A percentile compares a stretch with the other conserved stretches of the same genome.
Evolutionary conservation across 2,797 vertebrate species (phyloP).

Genomic region (Sarcophilus harrisii): DNA sequence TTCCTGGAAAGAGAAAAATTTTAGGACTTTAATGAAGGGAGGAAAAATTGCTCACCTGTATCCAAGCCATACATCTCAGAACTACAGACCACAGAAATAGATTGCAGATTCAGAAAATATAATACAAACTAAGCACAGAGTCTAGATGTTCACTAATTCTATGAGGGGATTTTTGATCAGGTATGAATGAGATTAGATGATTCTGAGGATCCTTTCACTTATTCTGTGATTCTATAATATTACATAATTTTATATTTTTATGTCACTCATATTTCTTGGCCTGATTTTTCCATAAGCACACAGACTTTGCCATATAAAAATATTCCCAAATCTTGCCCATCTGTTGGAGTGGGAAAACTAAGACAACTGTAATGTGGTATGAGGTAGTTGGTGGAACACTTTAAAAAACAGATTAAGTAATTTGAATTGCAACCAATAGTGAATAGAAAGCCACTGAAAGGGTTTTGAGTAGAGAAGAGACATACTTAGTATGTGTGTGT

Average conservation of each 20-base stretch:
- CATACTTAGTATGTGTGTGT: no score
- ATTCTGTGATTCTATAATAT: no score
- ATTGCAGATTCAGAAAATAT: background rate
- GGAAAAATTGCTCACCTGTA: background rate
- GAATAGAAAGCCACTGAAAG: background rate
- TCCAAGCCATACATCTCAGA: background rate
- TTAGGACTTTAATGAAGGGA: background rate
- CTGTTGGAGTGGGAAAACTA: background rate
- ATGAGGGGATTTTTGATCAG: background rate
- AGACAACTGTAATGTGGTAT: background rate
- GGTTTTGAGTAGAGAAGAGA: background rate
- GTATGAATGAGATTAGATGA: background rate
- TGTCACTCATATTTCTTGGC: background rate
- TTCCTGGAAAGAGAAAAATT: background rate
- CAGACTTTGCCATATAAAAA: background rate
- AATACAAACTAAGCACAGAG: background rate
- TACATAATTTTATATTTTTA: no score
- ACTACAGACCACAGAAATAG: background rate
- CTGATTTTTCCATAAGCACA: background rate
- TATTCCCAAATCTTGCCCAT: background rate
- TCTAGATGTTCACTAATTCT: background rate
- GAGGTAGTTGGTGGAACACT: background rate
- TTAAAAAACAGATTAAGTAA: background rate
- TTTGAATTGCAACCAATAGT: background rate
- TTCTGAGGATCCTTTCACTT: background rate